phyloP scores from a whole-genome alignment of 2,113 vertebrate species.

The Corapipo altera region DNA sequence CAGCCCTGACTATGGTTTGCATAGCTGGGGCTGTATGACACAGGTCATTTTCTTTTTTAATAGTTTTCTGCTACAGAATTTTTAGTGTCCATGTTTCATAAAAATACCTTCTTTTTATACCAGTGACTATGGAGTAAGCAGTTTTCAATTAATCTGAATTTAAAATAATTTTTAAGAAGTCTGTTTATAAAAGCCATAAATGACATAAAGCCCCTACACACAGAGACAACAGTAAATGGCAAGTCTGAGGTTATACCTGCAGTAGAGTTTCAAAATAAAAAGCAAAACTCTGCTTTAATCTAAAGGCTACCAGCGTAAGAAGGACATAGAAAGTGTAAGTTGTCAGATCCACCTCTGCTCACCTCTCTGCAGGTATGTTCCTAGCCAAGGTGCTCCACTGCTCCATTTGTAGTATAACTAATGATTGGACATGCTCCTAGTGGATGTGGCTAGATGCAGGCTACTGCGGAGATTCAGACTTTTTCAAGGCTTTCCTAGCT shows the following conservation, averaged over 20 bases:
- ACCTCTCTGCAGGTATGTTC: not conserved
- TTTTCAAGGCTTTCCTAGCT: not conserved
- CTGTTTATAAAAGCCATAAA: not conserved
- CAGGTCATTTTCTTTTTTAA: not conserved
- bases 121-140: not conserved
- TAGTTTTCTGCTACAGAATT: not conserved
- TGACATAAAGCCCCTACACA: not conserved
- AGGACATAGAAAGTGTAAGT: not conserved
- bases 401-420: not conserved
- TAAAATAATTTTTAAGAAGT: not conserved
- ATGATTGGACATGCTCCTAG: not conserved
- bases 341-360: not conserved
- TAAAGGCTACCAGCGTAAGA: not conserved
- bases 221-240: not conserved
- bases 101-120: not conserved
- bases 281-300: not conserved
- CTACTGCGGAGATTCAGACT: not conserved
- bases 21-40: not conserved
- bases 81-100: not conserved
- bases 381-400: not conserved
- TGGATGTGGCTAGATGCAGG: not conserved
- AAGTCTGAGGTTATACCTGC: not conserved
- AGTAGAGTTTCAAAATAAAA: not conserved
- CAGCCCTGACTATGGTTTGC: not conserved
- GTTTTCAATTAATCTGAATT: not conserved